Base-by-base conservation (phyloP, 1,140 invertebrate species). In the Melitaea cinxia region DNA sequence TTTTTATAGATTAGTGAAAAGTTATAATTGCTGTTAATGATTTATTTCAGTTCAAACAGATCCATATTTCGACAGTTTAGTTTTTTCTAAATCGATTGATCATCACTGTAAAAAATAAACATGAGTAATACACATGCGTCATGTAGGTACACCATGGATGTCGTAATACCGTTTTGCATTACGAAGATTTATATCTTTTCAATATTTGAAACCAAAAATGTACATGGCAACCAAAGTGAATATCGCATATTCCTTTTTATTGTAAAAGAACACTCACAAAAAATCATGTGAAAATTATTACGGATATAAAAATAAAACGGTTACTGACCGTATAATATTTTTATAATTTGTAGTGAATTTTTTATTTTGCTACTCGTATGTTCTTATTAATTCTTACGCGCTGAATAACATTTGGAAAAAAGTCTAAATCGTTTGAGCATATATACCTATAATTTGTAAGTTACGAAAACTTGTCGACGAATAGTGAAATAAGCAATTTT, bases 121-220 rank as follows among this genome's bases (percentile, higher is more conserved):
- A 39, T 57, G 55, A 57, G 55, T 57, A 57, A 57, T 45, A 15
- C 15, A 19, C 4, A 45, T 57, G 55, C 15, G 37, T 57, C 39
- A 57, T 57, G 39, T 57, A 45, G 15, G 37, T 37, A 10, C 35
- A 15, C 14, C 12, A 39, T 5, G 17, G 37, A 42, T 17, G 15
- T 42, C 37, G 37, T 19, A 42, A 17, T 19, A 42, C n/a, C 14
- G 37, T 17, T 42, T 7, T 4, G 14, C 9, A 17, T 42, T 17
- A 42, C n/a, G 12, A 37, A 9, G 4, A 33, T 33, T 39, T 2
- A 12, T 23, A 19, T 21, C 23, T 47, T 45, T 1, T 45, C 4
- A 1, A 21, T 45, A 21, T 47, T n/a, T 12, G 17, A 47, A 47
- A 23, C 10, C 21, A 17, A 42, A 42, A 7, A 1, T 7, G 17